Evolutionary conservation across 2,797 vertebrate genomes (phyloP).

Genomic region (Vireo griseus): DNA sequence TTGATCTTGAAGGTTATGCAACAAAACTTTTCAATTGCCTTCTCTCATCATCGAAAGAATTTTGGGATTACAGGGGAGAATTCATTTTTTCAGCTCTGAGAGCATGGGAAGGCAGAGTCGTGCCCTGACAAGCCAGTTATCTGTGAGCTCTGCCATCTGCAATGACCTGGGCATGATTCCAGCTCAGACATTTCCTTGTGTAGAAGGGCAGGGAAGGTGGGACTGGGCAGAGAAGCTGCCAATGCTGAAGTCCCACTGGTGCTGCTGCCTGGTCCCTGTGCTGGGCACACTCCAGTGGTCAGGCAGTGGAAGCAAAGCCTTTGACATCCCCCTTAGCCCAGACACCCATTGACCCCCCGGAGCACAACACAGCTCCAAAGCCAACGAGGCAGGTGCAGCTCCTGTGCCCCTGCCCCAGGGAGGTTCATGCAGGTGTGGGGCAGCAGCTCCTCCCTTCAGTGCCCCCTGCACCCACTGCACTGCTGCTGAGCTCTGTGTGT

Average conservation of each 20-base stretch:
- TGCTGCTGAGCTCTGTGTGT: background rate
- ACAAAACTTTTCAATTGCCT: constrained; percentile 6
- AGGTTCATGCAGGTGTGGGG: rapidly evolving
- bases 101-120: background rate
- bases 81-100: background rate
- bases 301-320: background rate
- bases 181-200: background rate
- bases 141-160: background rate
- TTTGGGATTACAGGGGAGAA: background rate
- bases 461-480: background rate
- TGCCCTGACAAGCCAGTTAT: background rate
- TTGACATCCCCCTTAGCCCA: rapidly evolving
- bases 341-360: rapidly evolving
- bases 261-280: background rate
- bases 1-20: constrained; percentile 12
- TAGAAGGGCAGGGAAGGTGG: background rate
- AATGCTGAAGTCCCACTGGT: rapidly evolving
- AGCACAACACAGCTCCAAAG: background rate
- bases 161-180: rapidly evolving
- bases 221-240: background rate
- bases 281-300: rapidly evolving
- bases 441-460: background rate
- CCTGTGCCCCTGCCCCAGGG: background rate
- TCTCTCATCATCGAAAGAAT: constrained; percentile 5
- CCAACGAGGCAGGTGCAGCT: rapidly evolving